Conservation (phyloP, 2,888 invertebrate species). For the Pecten maximus region DNA sequence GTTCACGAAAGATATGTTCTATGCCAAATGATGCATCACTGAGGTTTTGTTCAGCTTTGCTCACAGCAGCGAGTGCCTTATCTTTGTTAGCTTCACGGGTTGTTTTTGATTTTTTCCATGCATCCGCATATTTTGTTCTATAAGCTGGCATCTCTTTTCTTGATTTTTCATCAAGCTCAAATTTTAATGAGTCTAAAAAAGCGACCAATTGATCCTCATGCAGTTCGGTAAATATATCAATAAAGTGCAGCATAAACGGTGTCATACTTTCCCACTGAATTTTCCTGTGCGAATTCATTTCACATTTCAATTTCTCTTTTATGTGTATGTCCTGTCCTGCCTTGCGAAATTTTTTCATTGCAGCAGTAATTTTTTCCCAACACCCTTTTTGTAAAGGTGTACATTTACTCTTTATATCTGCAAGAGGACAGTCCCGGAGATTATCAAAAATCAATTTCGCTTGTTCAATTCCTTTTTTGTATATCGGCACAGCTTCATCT, state of each 20-base stretch:
- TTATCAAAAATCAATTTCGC: not conserved
- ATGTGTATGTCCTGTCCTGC: not conserved
- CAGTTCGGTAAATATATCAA: not conserved
- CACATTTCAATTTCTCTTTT: not conserved
- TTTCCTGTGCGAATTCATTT: not conserved
- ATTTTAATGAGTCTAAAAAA: slow-evolving; percentile 21
- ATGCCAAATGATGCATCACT: slow-evolving; percentile 37
- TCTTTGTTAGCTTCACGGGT: not conserved
- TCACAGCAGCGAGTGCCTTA: not conserved
- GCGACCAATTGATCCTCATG: not conserved
- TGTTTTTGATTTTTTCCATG: not conserved
- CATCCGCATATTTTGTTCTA: not conserved
- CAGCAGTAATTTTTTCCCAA: not conserved
- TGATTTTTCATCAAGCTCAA: not conserved
- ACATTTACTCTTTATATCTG: not conserved
- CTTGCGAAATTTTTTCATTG: not conserved
- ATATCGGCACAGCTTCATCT: not conserved
- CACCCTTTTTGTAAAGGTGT: not conserved
- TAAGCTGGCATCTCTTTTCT: not conserved
- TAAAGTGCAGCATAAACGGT: not conserved
- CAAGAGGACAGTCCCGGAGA: not conserved
- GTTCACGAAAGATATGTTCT: slow-evolving; percentile 44
- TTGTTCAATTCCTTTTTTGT: not conserved
- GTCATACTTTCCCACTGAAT: not conserved
- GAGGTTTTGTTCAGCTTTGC: not conserved